Evolutionary conservation across 2,113 vertebrate genomes (phyloP), one percentile per base, ranked within the genome.

Genomic region (Mugil cephalus): DNA sequence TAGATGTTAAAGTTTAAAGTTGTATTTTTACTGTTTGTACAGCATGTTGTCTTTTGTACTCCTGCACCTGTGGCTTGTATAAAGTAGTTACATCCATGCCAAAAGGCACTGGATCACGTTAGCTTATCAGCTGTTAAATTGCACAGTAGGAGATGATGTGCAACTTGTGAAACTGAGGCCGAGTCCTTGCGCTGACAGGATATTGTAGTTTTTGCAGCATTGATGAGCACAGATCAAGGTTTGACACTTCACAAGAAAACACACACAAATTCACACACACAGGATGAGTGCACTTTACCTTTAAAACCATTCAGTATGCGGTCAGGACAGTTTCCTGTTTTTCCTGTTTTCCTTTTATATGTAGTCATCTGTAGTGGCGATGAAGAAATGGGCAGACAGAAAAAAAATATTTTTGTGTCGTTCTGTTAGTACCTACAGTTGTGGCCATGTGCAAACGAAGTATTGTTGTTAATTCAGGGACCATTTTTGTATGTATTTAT

Each of bases 11-110:
- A 71, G 36, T 14, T 60, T 13, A 54, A 60, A 83, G 19, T 71
- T 36, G 34, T 61, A 50, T 81, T 81, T 87, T 65, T 70, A 47
- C 48, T 67, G 46, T 76, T 75, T 77, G 72, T 84, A 68, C 38
- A 72, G 42, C 35, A 24, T 72, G 35, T 75, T 74, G 80, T 78
- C n/a, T 55, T 85, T 70, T 69, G 55, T 54, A 65, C 36, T 46
- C 55, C 34, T 15, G 34, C 40, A 48, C 7, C 19, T 55, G 69
- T 77, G 42, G 34, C 62, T 61, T 68, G 10, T 77, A 64, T 21
- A 40, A 24, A 10, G 14, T 14, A 30, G 8, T 50, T 43, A 50
- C 68, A 34, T 56, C 7, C 36, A 14, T 51, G 21, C 39, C 14
- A 61, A 36, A 65, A 58, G 21, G 54, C 46, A 82, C 78, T 55